phyloP scores from a whole-genome alignment of 2,113 vertebrate genomes.

The Nymphicus hollandicus region DNA sequence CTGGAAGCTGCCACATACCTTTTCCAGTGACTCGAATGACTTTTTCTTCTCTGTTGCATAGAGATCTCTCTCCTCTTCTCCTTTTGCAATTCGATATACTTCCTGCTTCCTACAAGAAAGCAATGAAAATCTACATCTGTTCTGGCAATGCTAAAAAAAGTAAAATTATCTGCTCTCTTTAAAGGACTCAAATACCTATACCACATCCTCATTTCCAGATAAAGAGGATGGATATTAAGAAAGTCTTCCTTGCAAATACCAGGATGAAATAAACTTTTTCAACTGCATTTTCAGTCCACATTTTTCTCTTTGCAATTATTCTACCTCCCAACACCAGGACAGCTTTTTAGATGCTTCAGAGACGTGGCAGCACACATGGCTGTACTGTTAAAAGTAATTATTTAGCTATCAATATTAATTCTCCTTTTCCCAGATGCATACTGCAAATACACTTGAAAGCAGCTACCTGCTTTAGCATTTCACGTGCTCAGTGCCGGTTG shows the following conservation, averaged over 20 bases:
- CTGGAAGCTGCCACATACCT: slow-evolving; percentile 50
- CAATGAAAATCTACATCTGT: not conserved
- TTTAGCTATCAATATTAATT: not conserved
- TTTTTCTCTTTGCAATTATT: not conserved
- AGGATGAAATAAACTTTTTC: not conserved
- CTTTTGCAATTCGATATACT: slow-evolving; percentile 82
- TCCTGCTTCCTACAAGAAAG: slow-evolving; percentile 80
- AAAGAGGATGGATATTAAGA: not conserved
- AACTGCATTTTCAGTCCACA: not conserved
- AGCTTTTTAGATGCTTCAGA: not conserved
- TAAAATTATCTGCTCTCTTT: not conserved
- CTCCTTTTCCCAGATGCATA: not conserved
- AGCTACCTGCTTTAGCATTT: not conserved
- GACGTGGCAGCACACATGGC: not conserved
- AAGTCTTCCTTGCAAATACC: not conserved
- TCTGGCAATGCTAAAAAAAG: not conserved
- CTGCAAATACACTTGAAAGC: not conserved
- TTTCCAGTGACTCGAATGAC: slow-evolving; percentile 72
- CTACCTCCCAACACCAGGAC: not conserved
- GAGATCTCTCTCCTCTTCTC: slow-evolving; percentile 85
- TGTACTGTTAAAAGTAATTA: not conserved
- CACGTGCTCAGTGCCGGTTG: not conserved
- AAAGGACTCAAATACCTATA: not conserved
- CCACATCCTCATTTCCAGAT: not conserved
- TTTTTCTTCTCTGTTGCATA: slow-evolving; percentile 83